These are phyloP conservation scores for Limenitis camilla DNA, from an alignment of 2,888 invertebrate species.

Conservation along the genomic window DNA sequence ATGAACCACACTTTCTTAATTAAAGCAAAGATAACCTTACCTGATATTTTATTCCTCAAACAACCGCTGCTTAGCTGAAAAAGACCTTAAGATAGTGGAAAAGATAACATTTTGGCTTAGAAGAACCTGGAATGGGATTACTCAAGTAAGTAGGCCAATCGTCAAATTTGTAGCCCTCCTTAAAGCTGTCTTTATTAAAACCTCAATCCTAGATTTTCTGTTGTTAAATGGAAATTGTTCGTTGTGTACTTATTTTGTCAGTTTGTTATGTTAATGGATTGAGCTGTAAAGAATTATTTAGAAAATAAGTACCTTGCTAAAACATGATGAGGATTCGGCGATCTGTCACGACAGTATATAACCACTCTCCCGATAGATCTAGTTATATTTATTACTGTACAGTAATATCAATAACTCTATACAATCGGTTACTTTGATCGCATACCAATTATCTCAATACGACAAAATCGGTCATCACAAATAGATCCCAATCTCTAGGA, in stretches of 20 bases:
- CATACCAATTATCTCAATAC: too few relatives aligned
- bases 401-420: too few relatives aligned
- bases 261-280: background rate
- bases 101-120: constrained; percentile 11
- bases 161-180: constrained; percentile 35
- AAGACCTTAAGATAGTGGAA: background rate
- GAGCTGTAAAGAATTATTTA: too few relatives aligned
- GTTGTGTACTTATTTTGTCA: constrained; percentile 1
- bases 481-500: too few relatives aligned
- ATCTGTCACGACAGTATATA: too few relatives aligned
- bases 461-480: too few relatives aligned
- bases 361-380: too few relatives aligned
- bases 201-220: constrained; percentile 32
- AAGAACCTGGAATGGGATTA: constrained; percentile 24
- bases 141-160: constrained; percentile 32
- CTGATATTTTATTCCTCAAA: constrained; percentile 22
- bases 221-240: constrained; percentile 39
- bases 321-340: too few relatives aligned
- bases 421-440: too few relatives aligned
- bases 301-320: too few relatives aligned
- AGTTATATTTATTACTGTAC: too few relatives aligned
- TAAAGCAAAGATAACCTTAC: constrained; percentile 23
- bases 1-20: constrained; percentile 26
- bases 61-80: constrained; percentile 1
- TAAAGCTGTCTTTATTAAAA: constrained; percentile 38